Evolutionary conservation across 2,113 vertebrate species (phyloP), one percentile per base, ranked within the genome.

Genomic region (Glaucidium brasilianum): DNA sequence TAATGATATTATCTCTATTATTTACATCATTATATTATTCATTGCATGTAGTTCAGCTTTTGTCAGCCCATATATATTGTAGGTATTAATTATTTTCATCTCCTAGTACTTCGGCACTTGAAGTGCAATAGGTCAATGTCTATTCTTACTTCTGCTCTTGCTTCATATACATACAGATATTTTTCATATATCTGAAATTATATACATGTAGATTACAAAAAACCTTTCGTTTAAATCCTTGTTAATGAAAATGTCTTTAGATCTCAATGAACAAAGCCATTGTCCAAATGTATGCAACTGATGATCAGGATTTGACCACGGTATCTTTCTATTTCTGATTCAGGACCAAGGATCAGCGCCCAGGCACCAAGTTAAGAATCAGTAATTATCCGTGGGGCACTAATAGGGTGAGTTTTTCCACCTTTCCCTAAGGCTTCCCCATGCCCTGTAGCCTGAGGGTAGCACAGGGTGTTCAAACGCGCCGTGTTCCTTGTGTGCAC

Each of bases 231-330:
- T 10, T 9, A 10, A 52, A 21, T 20, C 22, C 7, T 30, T 56
- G 20, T 16, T 56, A 56, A 60, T 88, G 50, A 22, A 55, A 84
- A 41, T 21, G 4, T 43, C 52, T 50, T 62, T 12, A 45, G 12
- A 59, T 45, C 75, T 26, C 53, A 58, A 49, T 32, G 32, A 43
- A 7, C 4, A 87, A 81, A 75, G 5, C 37, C 45, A 10, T 15
- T 32, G 25, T 75, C 56, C 41, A 27, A 43, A 62, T 14, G 23
- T 27, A n/a, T 35, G 19, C 29, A 55, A 20, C 20, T 34, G 43
- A 10, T 12, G 20, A 4, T 8, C 16, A 35, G 53, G 45, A 34
- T 47, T 23, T 0, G 1, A 8, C 22, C 14, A 1, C 6, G 19
- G 10, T 2, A 5, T 29, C 64, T 81, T 62, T 69, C 59, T 14